A percentile compares a stretch with the other conserved stretches of the same genome.
Evolutionary conservation across 1,140 invertebrate genomes (phyloP).

Genomic region (Zaprionus davidi): DNA sequence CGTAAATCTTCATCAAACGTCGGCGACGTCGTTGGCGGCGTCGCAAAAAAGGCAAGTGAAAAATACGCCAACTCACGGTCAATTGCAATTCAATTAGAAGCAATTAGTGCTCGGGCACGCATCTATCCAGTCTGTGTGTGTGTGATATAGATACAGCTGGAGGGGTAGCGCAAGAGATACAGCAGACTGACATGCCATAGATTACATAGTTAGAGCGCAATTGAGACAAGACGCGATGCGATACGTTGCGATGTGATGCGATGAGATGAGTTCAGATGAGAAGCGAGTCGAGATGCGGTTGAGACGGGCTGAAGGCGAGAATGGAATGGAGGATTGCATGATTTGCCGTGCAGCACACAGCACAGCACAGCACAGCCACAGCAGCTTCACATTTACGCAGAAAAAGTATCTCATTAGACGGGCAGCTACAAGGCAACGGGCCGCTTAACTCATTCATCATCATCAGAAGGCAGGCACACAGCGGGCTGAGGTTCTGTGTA

Average conservation of each 20-base stretch:
- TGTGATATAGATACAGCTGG: constrained; percentile 28
- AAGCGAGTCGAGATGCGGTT: background rate
- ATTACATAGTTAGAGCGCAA: constrained; percentile 67
- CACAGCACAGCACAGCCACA: no score
- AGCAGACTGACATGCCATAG: constrained; percentile 68
- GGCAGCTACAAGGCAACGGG: constrained; percentile 71
- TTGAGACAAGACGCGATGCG: constrained; percentile 22
- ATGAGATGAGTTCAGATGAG: constrained; percentile 5
- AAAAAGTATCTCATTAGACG: constrained; percentile 81
- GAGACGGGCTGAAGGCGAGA: background rate
- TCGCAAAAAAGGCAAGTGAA: constrained; percentile 49
- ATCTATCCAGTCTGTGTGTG: constrained; percentile 39
- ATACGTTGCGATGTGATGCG: background rate
- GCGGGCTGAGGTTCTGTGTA: background rate
- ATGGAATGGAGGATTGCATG: constrained; percentile 37
- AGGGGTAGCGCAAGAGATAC: background rate
- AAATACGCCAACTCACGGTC: constrained; percentile 81
- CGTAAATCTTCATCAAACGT: constrained; percentile 78
- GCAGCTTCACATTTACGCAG: constrained; percentile 29
- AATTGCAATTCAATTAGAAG: constrained; percentile 82
- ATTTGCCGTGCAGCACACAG: constrained; percentile 63
- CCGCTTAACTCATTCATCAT: constrained; percentile 82
- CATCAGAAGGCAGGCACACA: constrained; percentile 47
- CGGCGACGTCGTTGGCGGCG: constrained; percentile 16
- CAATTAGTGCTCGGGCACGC: constrained; percentile 76